Evolutionary conservation across 2,797 vertebrate genomes (phyloP).

Genomic region (Danio jaintianensis): DNA sequence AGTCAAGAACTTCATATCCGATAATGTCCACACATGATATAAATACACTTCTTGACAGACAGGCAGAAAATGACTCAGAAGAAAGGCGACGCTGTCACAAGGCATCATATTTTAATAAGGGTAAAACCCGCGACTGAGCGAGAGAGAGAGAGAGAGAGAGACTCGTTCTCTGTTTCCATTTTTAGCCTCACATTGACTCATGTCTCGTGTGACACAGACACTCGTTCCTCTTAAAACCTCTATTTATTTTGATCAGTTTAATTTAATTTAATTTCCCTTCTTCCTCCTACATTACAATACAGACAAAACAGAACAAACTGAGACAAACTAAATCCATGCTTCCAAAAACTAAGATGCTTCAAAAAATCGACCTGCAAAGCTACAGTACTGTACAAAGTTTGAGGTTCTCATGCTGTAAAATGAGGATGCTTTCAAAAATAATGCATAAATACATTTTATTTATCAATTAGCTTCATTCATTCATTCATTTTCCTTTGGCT

Average conservation of each 20-base stretch:
- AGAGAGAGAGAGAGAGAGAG: constrained; percentile 73
- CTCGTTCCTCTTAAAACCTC: background rate
- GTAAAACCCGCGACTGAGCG: constrained; percentile 77
- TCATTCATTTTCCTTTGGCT: too few relatives aligned
- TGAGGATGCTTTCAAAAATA: too few relatives aligned
- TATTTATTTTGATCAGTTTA: constrained; percentile 31
- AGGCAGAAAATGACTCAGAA: constrained; percentile 58
- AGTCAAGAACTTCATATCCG: background rate
- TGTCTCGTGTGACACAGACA: constrained; percentile 70
- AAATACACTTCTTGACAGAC: constrained; percentile 42
- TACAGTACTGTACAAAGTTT: too few relatives aligned
- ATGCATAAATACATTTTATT: too few relatives aligned
- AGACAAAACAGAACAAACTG: background rate
- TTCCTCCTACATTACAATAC: background rate
- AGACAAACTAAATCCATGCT: too few relatives aligned
- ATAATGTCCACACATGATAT: background rate
- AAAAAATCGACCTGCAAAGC: too few relatives aligned
- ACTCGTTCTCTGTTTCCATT: constrained; percentile 77
- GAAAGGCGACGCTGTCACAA: constrained; percentile 75
- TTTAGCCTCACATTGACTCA: constrained; percentile 79
- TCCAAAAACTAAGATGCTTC: too few relatives aligned
- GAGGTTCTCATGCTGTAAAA: too few relatives aligned
- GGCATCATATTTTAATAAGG: constrained; percentile 78
- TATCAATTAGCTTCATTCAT: too few relatives aligned
- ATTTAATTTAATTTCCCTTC: constrained; percentile 41